Conservation (phyloP, 2,113 vertebrate species). For the Stegastes partitus region DNA sequence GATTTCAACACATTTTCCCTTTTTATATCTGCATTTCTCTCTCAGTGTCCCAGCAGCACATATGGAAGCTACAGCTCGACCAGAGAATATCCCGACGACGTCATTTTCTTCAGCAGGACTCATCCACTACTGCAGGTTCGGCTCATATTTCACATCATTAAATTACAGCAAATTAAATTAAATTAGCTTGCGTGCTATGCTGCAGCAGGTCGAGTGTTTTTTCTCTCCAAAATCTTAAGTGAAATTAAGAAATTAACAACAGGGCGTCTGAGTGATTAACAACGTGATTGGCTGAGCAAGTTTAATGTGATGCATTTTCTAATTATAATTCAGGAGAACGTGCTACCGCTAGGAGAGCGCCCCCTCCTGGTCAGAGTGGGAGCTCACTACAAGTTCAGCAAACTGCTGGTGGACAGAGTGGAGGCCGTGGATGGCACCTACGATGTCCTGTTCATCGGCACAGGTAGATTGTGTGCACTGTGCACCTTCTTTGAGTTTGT, state of each 20-base stretch:
- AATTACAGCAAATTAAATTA: constrained; percentile 22
- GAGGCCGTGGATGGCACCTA: constrained; percentile 87
- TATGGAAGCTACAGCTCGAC: constrained; percentile 87
- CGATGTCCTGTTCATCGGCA: constrained; percentile 88
- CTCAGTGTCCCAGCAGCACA: constrained; percentile 87
- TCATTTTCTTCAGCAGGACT: constrained; percentile 89
- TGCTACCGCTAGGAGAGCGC: constrained; percentile 82
- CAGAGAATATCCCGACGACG: constrained; percentile 87
- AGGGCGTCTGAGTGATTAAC: neutral
- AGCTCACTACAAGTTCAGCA: constrained; percentile 85
- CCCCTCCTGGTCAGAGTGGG: constrained; percentile 87
- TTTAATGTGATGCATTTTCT: constrained; percentile 1
- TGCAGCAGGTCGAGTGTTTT: neutral
- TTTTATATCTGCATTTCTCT: neutral
- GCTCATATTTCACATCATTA: constrained; percentile 34
- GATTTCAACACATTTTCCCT: too few relatives aligned
- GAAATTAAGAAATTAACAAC: constrained; percentile 1
- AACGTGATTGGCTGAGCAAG: neutral
- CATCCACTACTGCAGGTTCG: constrained; percentile 85
- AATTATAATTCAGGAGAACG: constrained; percentile 73
- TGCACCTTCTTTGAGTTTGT: too few relatives aligned
- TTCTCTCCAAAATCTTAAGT: constrained; percentile 8
- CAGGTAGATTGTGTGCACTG: constrained; percentile 66
- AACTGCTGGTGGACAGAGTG: constrained; percentile 86
- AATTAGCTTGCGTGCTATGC: too few relatives aligned